Base-by-base conservation (phyloP, 1,140 invertebrate species). In the Magallana angulata region DNA sequence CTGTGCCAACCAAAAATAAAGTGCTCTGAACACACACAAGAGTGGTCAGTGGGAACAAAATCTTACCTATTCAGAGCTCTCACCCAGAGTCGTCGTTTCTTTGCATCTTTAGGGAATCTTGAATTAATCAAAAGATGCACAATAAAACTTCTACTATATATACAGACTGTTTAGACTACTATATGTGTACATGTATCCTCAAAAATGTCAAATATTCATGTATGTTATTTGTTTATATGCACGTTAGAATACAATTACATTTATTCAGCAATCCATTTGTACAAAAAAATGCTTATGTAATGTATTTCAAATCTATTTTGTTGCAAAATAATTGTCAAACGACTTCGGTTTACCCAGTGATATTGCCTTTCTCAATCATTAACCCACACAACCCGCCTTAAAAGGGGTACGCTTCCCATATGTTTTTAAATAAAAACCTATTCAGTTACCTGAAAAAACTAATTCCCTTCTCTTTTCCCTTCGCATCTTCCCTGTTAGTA, bases 1-100 rank as follows among this genome's bases (percentile, higher is more conserved):
- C 87, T 85, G 56, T 88, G 87, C 87, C 87, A 88, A 16, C 84
- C 84, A 24, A 6, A 57, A 12, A 85, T 48, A 71, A 88, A 88
- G 68, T 88, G 87, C 48, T 85, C 83, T 4, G 87, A 88, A n/a
- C 87, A 88, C 14, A 88, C 18, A 30, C 57, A 36, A 36, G 58
- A 82, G 58, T 85, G 64, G 36, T 87, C 11, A 82, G 56, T 36
- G 57, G 82, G 80, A 36, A 64, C 11, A 80, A 80, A 87, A 82
- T 82, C 85, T 14, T 82, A 56, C 5, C 85, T 48, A 68, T 87
- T 87, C 7, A 87, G 24, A 0, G 85, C 80, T 56, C 58, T 87
- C 30, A 87, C 57, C 85, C 85, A 82, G 18, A 60, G 58, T 30
- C 62, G 80, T 16, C 71, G 76, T 82, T 82, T 87, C 11, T 24